Base-by-base conservation (phyloP, 2,113 vertebrate species). In the Microcebus griseorufus region DNA sequence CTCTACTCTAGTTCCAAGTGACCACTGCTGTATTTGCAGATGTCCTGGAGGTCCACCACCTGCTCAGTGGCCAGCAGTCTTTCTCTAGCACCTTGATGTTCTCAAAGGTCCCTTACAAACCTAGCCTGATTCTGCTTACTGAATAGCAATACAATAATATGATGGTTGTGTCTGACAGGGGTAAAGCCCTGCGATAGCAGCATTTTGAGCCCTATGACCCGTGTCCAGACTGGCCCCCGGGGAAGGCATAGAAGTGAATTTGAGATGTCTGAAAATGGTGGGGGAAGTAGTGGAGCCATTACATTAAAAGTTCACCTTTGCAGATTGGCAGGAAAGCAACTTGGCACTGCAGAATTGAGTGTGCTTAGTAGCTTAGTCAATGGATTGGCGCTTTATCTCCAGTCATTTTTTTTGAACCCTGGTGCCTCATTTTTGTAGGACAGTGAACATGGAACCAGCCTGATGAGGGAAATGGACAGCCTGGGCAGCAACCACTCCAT, bases 401-500 rank as follows among this genome's bases (percentile, higher is more conserved):
- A 95, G 90, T 53, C 0, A 62, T 62, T 13, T 95, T 94, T 81
- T 81, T 96, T 97, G 75, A 92, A 98, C 60, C 80, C 8, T 7
- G 0, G 1, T 95, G 86, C 97, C 97, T 98, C 95, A 89, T 97
- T 98, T 98, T 98, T 99, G 93, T 99, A 99, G 99, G 99, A 99
- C 98, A 99, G 98, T 7, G 99, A 99, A 98, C 99, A 99, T 93
- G 99, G 99, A 97, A 98, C 98, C 97, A 98, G 96, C 98, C 97
- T 98, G 98, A 99, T 98, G 98, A 99, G 99, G 98, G 99, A 99
- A 98, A 99, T 99, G 99, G 99, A 99, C 99, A 99, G 99, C 98
- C 98, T 99, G 98, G 99, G 99, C 98, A 99, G 99, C 99, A 99
- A 99, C 98, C 99, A 99, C 98, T 99, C 99, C 97, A 99, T 99